A percentile compares a stretch with the other conserved stretches of the same genome.
These are phyloP conservation scores for Trogon surrucura DNA, from an alignment of 2,113 vertebrate genomes.

Conservation along the genomic window DNA sequence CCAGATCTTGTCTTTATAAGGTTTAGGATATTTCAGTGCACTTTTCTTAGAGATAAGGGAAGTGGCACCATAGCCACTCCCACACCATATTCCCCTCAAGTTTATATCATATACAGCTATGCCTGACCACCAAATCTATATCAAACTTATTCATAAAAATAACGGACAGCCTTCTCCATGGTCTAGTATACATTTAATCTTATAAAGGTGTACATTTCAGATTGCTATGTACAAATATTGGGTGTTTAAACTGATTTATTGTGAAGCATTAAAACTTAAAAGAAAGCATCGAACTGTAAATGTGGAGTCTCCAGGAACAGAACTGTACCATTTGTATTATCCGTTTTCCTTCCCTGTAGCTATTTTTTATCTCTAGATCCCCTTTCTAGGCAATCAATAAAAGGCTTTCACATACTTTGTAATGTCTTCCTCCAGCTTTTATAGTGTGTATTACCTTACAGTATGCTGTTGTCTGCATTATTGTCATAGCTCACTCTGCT, in stretches of 20 bases:
- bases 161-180: neutral
- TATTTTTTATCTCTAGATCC: neutral
- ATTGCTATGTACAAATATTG: neutral
- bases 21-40: neutral
- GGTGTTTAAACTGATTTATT: neutral
- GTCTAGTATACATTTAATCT: neutral
- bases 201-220: neutral
- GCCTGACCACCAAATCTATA: neutral
- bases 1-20: neutral
- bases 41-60: neutral
- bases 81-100: neutral
- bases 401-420: neutral
- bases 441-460: neutral
- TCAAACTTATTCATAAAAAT: neutral
- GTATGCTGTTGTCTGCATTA: conserved; percentile 5
- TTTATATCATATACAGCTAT: neutral
- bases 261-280: neutral
- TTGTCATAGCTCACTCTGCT: conserved; percentile 8
- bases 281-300: neutral
- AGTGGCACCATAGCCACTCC: neutral
- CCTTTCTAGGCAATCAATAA: neutral
- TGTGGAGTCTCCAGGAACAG: neutral
- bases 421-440: conserved; percentile 43
- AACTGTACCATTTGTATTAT: neutral
- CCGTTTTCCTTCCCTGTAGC: neutral